Base-by-base conservation (phyloP, 53 echinoderm and acorn worm species). In the Pentamera pediparva region DNA sequence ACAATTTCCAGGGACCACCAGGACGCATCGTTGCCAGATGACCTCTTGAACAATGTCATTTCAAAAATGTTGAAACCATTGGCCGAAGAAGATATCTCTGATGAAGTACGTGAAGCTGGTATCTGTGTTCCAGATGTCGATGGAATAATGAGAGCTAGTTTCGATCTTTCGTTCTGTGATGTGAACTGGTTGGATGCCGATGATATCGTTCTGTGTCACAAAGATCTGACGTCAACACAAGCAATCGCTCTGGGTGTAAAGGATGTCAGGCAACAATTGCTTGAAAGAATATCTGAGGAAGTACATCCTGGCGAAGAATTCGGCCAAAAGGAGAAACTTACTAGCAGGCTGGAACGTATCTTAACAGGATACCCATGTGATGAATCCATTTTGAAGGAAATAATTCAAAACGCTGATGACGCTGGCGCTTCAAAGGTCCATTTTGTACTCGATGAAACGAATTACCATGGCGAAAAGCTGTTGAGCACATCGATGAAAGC, bases 381-480 rank as follows among this genome's bases (percentile, higher is more conserved):
- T 28, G 76, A 61, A 53, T 83, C 84, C 45, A 86, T 98, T 38
- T 79, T 98, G 21, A 98, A 91, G 64, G 98, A 98, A 78, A 74
- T 98, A 22, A 77, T 96, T 8, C 96, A 96, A 78, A 96, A 98
- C 79, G 89, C 98, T 7, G 98, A 98, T 56, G 98, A 98, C 80
- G 86, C 98, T 15, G 81, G 88, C 32, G 83, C 91, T 17, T 78
- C 88, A 17, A 78, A 91, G 78, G 85, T 98, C 27, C 91, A 98
- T 52, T 81, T 98, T 64, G 81, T 98, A 24, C 17, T 59, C 4
- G 75, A 75, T 59, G 28, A 26, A 32, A 18, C 6, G n/a, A 36
- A 19, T 12, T 76, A 83, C 28, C 24, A 2, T 11, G 24, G 17
- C 8, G 19, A 70, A 17, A 43, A 31, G 20, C 15, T 83, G 34